Evolutionary conservation across 64 coral and sea anemone species (phyloP).

Genomic region (Orbicella faveolata): DNA sequence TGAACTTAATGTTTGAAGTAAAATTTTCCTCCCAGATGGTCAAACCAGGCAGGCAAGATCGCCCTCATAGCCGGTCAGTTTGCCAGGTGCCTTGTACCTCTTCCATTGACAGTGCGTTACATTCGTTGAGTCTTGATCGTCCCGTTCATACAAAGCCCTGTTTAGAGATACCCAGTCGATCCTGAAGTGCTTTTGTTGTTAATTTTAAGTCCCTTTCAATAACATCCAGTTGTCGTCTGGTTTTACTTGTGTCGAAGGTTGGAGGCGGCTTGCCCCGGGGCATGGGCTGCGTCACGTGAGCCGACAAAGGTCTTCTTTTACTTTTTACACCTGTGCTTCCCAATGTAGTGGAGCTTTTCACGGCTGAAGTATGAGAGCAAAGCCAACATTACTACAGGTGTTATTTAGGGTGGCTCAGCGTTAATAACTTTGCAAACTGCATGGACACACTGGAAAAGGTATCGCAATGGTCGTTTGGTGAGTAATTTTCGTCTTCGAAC

Average conservation of each 20-base stretch:
- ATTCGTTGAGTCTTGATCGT: background rate
- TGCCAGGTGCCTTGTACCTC: too few species aligned
- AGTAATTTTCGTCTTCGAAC: background rate
- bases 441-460: background rate
- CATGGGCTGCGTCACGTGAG: conserved; percentile 29
- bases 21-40: too few species aligned
- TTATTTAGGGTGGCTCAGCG: background rate
- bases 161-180: conserved; percentile 60
- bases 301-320: conserved; percentile 46
- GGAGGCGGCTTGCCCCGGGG: conserved; percentile 15
- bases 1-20: too few species aligned
- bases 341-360: background rate
- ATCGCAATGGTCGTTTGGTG: background rate
- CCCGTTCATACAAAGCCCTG: conserved; percentile 48
- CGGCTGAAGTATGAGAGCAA: background rate
- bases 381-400: background rate
- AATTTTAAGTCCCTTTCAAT: conserved; percentile 63
- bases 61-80: too few species aligned
- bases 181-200: conserved; percentile 60
- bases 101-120: too few species aligned
- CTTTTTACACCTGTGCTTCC: background rate
- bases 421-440: too few species aligned
- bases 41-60: too few species aligned
- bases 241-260: conserved; percentile 24
- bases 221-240: conserved; percentile 39